Evolutionary conservation across 2,113 vertebrate species (phyloP), one percentile per base, ranked within the genome.

Genomic region (Heliornis fulica): DNA sequence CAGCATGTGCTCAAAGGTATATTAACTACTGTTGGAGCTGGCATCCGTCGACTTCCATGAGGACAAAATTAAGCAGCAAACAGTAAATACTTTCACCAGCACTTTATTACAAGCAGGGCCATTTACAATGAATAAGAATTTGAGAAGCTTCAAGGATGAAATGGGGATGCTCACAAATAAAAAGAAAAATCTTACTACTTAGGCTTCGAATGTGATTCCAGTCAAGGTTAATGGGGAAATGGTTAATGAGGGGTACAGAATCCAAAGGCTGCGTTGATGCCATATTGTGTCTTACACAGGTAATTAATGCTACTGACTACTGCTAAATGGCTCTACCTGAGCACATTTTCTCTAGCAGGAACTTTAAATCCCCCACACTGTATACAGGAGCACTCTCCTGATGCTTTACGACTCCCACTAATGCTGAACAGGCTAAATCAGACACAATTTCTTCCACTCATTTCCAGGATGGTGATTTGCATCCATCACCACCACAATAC

Each of bases 11-110:
- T 98, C 97, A 96, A 94, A 98, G 96, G 97, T 98, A 96, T 97
- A 98, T 98, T 98, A 98, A 98, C 97, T 96, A 96, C 96, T 90
- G 90, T 90, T 90, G 97, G 92, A 94, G 88, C 94, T 92, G 97
- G 93, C 97, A 97, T 97, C 77, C n/a, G 22, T 94, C 28, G 97
- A 96, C 92, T 98, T 98, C 97, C 81, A 96, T 90, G 96, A 97
- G 96, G 97, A 98, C 97, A 98, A 96, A 98, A 98, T 98, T 98
- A 98, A 98, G 97, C 96, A 96, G 97, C 98, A 98, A 98, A 98
- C 91, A 98, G 98, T 98, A 98, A 98, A 98, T 98, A 98, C 46
- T 34, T 98, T 91, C 95, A 97, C 95, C 84, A 95, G 96, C 92
- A 94, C 93, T 98, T 98, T 98, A 98, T 98, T 98, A 97, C 95